Percentiles rank a stretch among this genome's conserved stretches.
Conservation (phyloP, 2,888 invertebrate genomes). For the Lasiommata megera region DNA sequence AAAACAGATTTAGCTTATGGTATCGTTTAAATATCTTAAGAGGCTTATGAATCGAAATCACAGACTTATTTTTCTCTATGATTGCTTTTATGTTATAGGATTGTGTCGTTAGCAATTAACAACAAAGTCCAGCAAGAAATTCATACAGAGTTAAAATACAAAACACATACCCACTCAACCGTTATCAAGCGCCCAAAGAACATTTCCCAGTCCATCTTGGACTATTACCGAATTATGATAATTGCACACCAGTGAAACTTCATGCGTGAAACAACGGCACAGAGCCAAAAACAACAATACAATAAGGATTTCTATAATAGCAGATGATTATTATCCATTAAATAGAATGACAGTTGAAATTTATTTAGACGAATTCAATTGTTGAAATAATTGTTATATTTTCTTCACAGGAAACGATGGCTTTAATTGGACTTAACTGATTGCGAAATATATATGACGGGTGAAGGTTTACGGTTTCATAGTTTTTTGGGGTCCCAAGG, state of each 20-base stretch:
- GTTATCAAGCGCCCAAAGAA: background rate
- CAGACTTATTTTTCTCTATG: too few relatives aligned
- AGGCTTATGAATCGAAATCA: too few relatives aligned
- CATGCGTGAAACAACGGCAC: constrained; percentile 8
- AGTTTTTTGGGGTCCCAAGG: too few relatives aligned
- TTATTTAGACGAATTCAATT: constrained; percentile 8
- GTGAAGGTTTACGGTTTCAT: background rate
- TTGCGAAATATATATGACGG: background rate
- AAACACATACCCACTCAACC: too few relatives aligned
- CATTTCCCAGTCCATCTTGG: background rate
- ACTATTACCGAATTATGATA: constrained; percentile 6
- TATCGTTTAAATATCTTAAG: too few relatives aligned
- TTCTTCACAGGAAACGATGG: background rate
- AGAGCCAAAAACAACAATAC: constrained; percentile 9
- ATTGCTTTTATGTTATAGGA: too few relatives aligned
- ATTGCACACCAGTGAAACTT: background rate
- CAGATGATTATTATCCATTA: constrained; percentile 4
- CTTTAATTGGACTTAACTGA: constrained; percentile 5
- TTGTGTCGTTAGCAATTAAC: too few relatives aligned
- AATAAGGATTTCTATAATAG: constrained; percentile 3
- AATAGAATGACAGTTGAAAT: constrained; percentile 9
- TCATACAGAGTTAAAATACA: too few relatives aligned
- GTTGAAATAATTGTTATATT: background rate
- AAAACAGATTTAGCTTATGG: too few relatives aligned
- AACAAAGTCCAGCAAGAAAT: too few relatives aligned